Evolutionary conservation across 2,888 invertebrate genomes (phyloP).

Genomic region (Drosophila parthenogenetica): DNA sequence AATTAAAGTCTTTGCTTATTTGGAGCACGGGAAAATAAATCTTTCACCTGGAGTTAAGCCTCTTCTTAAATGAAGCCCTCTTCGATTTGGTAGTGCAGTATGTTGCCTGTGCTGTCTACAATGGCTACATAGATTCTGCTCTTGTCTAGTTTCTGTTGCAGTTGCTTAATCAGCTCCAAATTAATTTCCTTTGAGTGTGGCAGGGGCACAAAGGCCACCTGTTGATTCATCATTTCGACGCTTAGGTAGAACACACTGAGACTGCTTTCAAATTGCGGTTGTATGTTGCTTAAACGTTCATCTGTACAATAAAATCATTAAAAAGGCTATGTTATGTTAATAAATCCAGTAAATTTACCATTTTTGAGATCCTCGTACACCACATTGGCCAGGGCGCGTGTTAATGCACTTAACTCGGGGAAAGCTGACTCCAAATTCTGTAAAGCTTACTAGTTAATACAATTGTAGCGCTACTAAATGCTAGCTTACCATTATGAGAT

Average conservation of each 20-base stretch:
- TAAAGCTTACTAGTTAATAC: neutral
- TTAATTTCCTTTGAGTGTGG: slow-evolving; percentile 63
- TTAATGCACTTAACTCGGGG: slow-evolving; percentile 83
- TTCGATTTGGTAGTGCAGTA: slow-evolving; percentile 85
- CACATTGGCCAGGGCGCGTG: slow-evolving; percentile 86
- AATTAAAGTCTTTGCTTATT: slow-evolving; percentile 5
- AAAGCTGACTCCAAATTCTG: slow-evolving; percentile 85
- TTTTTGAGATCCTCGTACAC: slow-evolving; percentile 86
- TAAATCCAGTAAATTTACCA: neutral
- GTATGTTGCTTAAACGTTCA: slow-evolving; percentile 45
- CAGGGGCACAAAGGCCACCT: slow-evolving; percentile 63
- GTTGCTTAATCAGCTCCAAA: slow-evolving; percentile 50
- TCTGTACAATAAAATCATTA: slow-evolving; percentile 34
- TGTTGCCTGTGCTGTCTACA: slow-evolving; percentile 85
- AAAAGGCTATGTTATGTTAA: neutral
- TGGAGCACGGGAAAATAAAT: no score
- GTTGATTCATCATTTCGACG: slow-evolving; percentile 20
- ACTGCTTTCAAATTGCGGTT: slow-evolving; percentile 56
- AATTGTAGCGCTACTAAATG: slow-evolving; percentile 2
- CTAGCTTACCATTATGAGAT: slow-evolving; percentile 49
- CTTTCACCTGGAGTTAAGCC: no score
- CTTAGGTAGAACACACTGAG: slow-evolving; percentile 69
- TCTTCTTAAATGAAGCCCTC: slow-evolving; percentile 64
- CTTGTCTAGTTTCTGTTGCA: slow-evolving; percentile 58
- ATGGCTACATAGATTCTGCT: slow-evolving; percentile 83